A percentile compares a stretch with the other conserved stretches of the same genome.
Evolutionary conservation across 23 tunicate species (phyloP).

Genomic region (Diplosoma virens): DNA sequence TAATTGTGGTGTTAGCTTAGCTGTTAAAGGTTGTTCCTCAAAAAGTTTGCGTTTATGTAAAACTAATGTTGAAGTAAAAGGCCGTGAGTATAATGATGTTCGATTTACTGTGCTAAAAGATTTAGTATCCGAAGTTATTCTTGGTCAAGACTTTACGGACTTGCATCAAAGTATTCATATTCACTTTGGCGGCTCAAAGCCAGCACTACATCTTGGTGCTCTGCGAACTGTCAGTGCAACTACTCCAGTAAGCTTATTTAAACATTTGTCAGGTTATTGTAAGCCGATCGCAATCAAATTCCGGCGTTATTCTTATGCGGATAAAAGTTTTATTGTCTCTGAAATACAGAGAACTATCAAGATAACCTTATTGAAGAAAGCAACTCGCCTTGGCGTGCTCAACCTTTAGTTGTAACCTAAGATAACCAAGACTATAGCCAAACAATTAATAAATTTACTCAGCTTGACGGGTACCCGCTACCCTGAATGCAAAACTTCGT

Average conservation of each 20-base stretch:
- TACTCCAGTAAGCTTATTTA: background rate
- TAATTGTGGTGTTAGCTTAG: background rate
- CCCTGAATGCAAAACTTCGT: background rate
- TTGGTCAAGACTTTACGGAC: background rate
- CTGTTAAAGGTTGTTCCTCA: conserved; percentile 2
- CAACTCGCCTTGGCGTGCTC: conserved; percentile 35
- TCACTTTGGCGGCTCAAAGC: background rate
- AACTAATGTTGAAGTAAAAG: background rate
- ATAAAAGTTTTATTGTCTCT: background rate
- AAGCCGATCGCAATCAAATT: background rate
- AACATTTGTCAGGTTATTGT: background rate
- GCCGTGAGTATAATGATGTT: background rate
- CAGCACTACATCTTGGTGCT: background rate
- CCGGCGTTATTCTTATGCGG: background rate
- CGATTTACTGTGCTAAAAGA: background rate
- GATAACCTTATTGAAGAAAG: conserved; percentile 4
- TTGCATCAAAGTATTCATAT: background rate
- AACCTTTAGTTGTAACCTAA: conserved; percentile 10
- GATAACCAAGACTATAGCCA: conserved; percentile 4
- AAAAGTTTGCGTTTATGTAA: background rate
- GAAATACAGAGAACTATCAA: background rate
- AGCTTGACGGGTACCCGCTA: background rate
- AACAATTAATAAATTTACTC: conserved; percentile 3
- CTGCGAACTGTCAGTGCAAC: background rate
- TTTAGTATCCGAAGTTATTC: background rate